Percentiles rank a stretch among this genome's conserved stretches.
Conservation (phyloP, 2,888 invertebrate species). For the Drosophila ezoana region DNA sequence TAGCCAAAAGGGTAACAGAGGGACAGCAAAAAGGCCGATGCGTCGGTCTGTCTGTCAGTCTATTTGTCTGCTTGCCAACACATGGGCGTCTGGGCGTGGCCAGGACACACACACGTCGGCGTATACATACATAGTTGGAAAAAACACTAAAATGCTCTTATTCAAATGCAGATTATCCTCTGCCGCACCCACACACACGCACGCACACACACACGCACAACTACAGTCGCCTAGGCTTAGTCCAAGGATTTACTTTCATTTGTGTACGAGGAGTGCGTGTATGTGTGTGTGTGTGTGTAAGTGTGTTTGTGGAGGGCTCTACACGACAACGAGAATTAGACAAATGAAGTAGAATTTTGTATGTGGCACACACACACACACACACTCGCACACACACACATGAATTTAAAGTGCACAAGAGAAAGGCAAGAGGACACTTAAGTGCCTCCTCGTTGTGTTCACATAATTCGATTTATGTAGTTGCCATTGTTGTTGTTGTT, state of each 20-base stretch:
- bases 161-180: slow-evolving; percentile 80
- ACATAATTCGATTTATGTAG: slow-evolving; percentile 76
- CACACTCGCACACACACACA: slow-evolving; percentile 32
- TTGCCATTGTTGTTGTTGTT: slow-evolving; percentile 35
- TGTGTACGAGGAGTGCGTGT: slow-evolving; percentile 61
- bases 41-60: slow-evolving; percentile 37
- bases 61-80: slow-evolving; percentile 44
- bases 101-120: slow-evolving; percentile 16
- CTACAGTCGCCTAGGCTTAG: slow-evolving; percentile 65
- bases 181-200: slow-evolving; percentile 58
- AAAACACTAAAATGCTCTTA: slow-evolving; percentile 80
- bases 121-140: slow-evolving; percentile 53
- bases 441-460: slow-evolving; percentile 69
- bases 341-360: slow-evolving; percentile 78
- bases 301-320: slow-evolving; percentile 58
- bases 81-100: slow-evolving; percentile 62
- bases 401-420: slow-evolving; percentile 59
- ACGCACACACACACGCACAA: slow-evolving; percentile 34
- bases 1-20: slow-evolving; percentile 27
- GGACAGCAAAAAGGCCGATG: slow-evolving; percentile 70
- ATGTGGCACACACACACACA: slow-evolving; percentile 50
- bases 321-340: slow-evolving; percentile 71
- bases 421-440: slow-evolving; percentile 63
- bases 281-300: slow-evolving; percentile 34
- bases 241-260: slow-evolving; percentile 77